These are phyloP conservation scores for Botia kubotai DNA, from an alignment of 2,797 vertebrate genomes.

Conservation along the genomic window DNA sequence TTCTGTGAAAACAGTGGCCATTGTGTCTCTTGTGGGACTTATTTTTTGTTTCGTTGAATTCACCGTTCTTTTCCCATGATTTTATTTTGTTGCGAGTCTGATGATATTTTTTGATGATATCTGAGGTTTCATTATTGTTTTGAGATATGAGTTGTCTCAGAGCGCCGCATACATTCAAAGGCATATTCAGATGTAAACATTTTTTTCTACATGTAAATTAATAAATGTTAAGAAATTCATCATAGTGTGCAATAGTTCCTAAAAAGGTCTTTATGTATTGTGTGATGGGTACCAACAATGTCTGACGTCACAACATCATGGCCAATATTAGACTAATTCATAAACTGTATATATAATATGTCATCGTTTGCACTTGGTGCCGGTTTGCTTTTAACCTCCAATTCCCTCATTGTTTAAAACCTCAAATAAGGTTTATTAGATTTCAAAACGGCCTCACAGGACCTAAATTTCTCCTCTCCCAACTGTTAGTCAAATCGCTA, in stretches of 20 bases:
- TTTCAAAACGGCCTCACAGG: not conserved
- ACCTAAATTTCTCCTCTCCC: constrained; percentile 24
- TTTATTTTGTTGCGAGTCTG: constrained; percentile 72
- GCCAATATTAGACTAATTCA: no score
- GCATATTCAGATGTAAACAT: constrained; percentile 67
- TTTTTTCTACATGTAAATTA: constrained; percentile 79
- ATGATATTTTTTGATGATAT: constrained; percentile 47
- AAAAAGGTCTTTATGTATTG: not conserved
- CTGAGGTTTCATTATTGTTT: constrained; percentile 64
- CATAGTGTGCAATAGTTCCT: not conserved
- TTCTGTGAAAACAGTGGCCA: constrained; percentile 92
- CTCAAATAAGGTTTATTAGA: not conserved
- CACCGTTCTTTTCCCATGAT: constrained; percentile 50
- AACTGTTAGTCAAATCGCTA: constrained; percentile 36
- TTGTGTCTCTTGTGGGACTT: constrained; percentile 83
- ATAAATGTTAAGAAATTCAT: constrained; percentile 76
- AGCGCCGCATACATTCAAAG: constrained; percentile 61
- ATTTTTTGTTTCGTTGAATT: constrained; percentile 56
- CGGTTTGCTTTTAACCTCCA: constrained; percentile 18
- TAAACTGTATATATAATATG: no score
- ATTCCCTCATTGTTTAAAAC: constrained; percentile 14
- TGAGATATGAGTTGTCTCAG: constrained; percentile 62
- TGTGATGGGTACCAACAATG: no score
- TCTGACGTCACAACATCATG: no score
- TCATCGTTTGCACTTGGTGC: no score